Evolutionary conservation across 2,797 vertebrate genomes (phyloP), one percentile per base, ranked within the genome.

Genomic region (Emydoidea blandingii): DNA sequence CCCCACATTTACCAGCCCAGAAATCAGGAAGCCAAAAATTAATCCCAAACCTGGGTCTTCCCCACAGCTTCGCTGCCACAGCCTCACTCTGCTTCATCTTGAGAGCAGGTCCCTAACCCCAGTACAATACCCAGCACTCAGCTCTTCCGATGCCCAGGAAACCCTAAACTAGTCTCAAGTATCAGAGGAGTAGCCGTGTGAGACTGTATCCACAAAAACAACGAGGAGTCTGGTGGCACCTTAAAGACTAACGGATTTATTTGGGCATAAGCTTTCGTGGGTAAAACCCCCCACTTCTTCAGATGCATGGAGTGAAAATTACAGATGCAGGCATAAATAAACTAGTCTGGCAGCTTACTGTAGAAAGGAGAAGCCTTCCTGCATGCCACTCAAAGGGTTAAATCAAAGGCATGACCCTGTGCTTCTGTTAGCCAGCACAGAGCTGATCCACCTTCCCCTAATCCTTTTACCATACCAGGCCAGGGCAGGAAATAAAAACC

Each of bases 21-120:
- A 76, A 29, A 76, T 12, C 72, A 76, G 65, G n/a, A n/a, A 68
- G 65, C n/a, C 65, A 68, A 68, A 68, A 68, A 18, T 90, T 81
- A 85, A 79, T 52, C 82, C 79, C 88, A 92, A 80, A 54, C 31
- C 85, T 50, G 19, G 49, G 44, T 54, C 86, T 56, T 49, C 16
- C 41, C 31, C n/a, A 44, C 47, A 10, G 25, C 62, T 68, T 23
- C 90, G 29, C 0, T 57, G 50, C 31, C 54, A 81, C 44, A 91
- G 19, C 50, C 59, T 78, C 85, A 4, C 4, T 34, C 34, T 59
- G 76, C n/a, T 47, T 47, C 41, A 49, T 16, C 47, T 90, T 80
- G 52, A 53, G 82, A 81, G 41, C 76, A 57, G 23, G 29, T 25
- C 72, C 12, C 12, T 12, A 37, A 37, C 8, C 34, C 65, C 18